These are phyloP conservation scores for Maniola jurtina DNA, from an alignment of 1,140 invertebrate species.

Conservation along the genomic window DNA sequence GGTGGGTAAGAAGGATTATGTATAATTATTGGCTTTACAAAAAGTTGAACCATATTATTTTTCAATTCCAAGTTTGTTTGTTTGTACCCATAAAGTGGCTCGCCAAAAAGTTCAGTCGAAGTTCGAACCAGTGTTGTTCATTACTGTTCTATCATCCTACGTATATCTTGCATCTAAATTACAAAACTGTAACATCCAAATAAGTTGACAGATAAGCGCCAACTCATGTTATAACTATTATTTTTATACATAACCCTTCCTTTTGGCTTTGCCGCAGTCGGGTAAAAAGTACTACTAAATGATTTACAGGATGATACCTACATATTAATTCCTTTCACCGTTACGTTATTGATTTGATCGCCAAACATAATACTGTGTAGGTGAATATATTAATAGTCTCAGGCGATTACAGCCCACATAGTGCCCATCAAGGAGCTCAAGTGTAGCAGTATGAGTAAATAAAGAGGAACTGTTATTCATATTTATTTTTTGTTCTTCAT, in stretches of 20 bases:
- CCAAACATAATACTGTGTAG: not conserved
- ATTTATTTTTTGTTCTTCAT: conserved; percentile 5
- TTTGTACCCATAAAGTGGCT: too few species aligned
- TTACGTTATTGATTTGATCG: not conserved
- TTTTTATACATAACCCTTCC: too few species aligned
- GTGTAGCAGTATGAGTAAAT: not conserved
- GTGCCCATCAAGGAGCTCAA: not conserved
- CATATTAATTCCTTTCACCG: not conserved
- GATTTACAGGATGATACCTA: not conserved
- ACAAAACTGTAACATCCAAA: too few species aligned
- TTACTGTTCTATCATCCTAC: too few species aligned
- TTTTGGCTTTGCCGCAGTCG: too few species aligned
- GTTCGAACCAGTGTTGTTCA: too few species aligned
- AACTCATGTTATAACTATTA: too few species aligned
- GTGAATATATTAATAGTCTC: conserved; percentile 12
- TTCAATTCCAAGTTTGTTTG: not conserved
- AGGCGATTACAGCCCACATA: conserved; percentile 24
- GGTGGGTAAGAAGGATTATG: too few species aligned
- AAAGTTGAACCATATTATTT: not conserved
- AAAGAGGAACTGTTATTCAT: not conserved
- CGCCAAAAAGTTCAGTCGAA: too few species aligned
- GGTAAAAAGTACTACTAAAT: too few species aligned
- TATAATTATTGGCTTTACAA: not conserved
- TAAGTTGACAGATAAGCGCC: too few species aligned
- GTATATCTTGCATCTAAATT: too few species aligned